Evolutionary conservation across 35 echinoderm and acorn worm genomes (phyloP).

Genomic region (Anneissia japonica): DNA sequence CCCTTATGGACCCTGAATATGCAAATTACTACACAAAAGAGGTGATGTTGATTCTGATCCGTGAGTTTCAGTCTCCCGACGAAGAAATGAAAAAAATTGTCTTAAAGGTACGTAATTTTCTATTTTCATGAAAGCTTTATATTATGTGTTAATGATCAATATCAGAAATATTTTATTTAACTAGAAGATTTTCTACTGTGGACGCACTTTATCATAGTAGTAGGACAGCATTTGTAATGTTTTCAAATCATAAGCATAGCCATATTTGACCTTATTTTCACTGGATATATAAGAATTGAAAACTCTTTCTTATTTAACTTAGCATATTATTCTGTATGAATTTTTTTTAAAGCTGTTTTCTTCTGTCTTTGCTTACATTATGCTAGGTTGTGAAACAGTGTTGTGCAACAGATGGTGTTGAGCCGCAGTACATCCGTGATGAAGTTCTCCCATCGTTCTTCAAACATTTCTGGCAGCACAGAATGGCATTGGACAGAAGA

Average conservation of each 20-base stretch:
- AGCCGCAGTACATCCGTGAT: constrained; percentile 88
- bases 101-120: constrained; percentile 65
- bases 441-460: constrained; percentile 94
- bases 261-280: too few species aligned
- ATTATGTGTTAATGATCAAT: too few species aligned
- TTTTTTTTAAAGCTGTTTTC: too few species aligned
- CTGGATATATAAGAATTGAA: too few species aligned
- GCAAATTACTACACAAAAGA: constrained; percentile 99
- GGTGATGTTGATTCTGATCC: constrained; percentile 99
- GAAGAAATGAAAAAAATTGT: constrained; percentile 99
- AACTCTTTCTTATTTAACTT: too few species aligned
- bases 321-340: too few species aligned
- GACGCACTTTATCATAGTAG: too few species aligned
- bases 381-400: constrained; percentile 98
- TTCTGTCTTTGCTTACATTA: not conserved
- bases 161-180: too few species aligned
- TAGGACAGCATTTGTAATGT: too few species aligned
- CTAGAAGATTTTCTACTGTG: too few species aligned
- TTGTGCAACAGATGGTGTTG: constrained; percentile 99
- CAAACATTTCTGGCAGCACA: constrained; percentile 99
- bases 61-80: constrained; percentile 99
- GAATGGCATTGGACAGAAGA: constrained; percentile 91
- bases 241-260: too few species aligned
- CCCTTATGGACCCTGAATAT: constrained; percentile 97
- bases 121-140: too few species aligned